Evolutionary conservation across 2,113 vertebrate genomes (phyloP).

Genomic region (Albula goreensis): DNA sequence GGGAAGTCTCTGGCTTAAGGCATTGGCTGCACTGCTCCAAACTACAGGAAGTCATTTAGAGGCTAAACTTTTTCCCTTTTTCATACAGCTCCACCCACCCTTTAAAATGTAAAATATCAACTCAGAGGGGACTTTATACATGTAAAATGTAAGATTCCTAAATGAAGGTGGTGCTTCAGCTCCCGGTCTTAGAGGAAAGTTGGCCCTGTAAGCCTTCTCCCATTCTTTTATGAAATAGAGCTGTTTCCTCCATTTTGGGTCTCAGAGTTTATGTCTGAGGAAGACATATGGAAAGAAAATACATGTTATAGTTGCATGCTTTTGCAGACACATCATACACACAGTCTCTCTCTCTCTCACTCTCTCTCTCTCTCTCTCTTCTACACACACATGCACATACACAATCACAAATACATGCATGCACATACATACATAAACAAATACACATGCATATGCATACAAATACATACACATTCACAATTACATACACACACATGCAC

Average conservation of each 20-base stretch:
- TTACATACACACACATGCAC: neutral
- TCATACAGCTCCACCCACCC: neutral
- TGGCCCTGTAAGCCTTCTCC: neutral
- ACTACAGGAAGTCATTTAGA: neutral
- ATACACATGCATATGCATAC: neutral
- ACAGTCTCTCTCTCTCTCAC: neutral
- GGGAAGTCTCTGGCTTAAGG: neutral
- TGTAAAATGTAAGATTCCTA: neutral
- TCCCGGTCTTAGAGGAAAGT: neutral
- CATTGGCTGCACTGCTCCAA: neutral
- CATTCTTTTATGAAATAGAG: neutral
- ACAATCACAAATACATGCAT: neutral
- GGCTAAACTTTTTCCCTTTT: neutral
- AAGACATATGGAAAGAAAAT: neutral
- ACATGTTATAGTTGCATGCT: neutral
- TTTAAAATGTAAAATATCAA: neutral
- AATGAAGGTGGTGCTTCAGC: neutral
- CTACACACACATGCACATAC: neutral
- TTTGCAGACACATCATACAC: neutral
- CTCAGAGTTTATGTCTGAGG: neutral
- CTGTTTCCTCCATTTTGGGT: neutral
- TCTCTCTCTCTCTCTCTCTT: neutral
- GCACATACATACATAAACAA: neutral
- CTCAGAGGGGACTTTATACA: neutral
- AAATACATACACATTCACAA: neutral